Evolutionary conservation across 2,797 vertebrate genomes (phyloP).

Genomic region (Chaenodraco wilsoni): DNA sequence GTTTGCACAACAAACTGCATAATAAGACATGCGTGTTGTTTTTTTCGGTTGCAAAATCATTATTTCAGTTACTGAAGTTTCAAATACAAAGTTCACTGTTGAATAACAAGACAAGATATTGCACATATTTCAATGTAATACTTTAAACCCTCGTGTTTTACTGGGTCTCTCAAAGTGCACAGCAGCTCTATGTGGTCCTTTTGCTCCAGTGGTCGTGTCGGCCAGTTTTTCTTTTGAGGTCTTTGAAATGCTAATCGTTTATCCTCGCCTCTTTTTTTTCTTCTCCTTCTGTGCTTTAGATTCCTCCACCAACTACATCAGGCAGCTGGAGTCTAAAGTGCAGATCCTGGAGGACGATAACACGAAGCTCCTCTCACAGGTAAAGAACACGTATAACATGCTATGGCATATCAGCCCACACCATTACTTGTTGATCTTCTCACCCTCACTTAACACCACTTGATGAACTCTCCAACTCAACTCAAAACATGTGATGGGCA

Average conservation of each 20-base stretch:
- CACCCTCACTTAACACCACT: constrained; percentile 17
- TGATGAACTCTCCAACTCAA: constrained; percentile 21
- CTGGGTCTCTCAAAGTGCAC: constrained; percentile 26
- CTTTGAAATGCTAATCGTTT: constrained; percentile 77
- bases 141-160: neutral
- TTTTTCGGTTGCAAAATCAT: neutral
- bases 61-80: neutral
- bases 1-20: neutral
- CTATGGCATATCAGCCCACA: neutral
- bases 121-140: constrained; percentile 6
- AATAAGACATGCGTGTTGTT: neutral
- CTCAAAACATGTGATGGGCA: constrained; percentile 17
- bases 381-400: constrained; percentile 63
- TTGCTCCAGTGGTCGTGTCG: constrained; percentile 43
- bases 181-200: constrained; percentile 51
- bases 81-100: neutral
- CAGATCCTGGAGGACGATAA: constrained; percentile 93
- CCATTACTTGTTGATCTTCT: neutral
- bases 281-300: constrained; percentile 80
- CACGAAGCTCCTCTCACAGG: constrained; percentile 92
- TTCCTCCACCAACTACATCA: constrained; percentile 92
- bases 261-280: constrained; percentile 52
- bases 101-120: neutral
- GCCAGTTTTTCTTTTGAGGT: constrained; percentile 35
- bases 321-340: constrained; percentile 95